These are phyloP conservation scores for Malurus leucopterus DNA, from an alignment of 2,797 vertebrate species.

Conservation along the genomic window DNA sequence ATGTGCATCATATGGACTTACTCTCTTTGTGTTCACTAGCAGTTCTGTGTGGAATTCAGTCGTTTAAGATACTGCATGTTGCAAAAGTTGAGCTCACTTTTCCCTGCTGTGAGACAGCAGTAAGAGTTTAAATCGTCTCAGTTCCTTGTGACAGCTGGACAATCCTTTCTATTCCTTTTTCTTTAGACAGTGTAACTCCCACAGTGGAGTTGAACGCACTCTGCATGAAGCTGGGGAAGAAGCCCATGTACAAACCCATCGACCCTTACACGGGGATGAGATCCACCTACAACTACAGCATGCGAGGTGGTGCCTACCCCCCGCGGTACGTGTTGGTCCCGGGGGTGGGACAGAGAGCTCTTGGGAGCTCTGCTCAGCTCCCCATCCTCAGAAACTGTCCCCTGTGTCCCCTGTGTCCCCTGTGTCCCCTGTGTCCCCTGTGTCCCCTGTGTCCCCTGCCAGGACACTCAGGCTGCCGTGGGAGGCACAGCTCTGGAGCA, in stretches of 20 bases:
- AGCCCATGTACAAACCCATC: slow-evolving; percentile 93
- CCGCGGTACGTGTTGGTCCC: slow-evolving; percentile 61
- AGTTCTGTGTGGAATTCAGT: not conserved
- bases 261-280: slow-evolving; percentile 93
- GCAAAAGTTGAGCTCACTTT: not conserved
- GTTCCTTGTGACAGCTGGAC: not conserved
- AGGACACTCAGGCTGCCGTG: not conserved
- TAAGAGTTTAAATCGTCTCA: not conserved
- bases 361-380: not conserved
- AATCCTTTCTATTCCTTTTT: not conserved
- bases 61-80: not conserved
- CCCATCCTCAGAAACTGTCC: not conserved
- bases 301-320: slow-evolving; percentile 80
- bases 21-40: not conserved
- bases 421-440: not conserved
- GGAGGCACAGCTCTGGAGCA: not conserved
- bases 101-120: not conserved
- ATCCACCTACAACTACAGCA: slow-evolving; percentile 90
- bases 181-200: slow-evolving; percentile 87
- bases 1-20: not conserved
- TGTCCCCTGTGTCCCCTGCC: not conserved
- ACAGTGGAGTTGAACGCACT: slow-evolving; percentile 94
- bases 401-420: not conserved
- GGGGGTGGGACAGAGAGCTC: no score
- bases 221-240: slow-evolving; percentile 96